Percentiles rank a stretch among this genome's conserved stretches.
Evolutionary conservation across 2,113 vertebrate genomes (phyloP).

Genomic region (Rattus rattus): DNA sequence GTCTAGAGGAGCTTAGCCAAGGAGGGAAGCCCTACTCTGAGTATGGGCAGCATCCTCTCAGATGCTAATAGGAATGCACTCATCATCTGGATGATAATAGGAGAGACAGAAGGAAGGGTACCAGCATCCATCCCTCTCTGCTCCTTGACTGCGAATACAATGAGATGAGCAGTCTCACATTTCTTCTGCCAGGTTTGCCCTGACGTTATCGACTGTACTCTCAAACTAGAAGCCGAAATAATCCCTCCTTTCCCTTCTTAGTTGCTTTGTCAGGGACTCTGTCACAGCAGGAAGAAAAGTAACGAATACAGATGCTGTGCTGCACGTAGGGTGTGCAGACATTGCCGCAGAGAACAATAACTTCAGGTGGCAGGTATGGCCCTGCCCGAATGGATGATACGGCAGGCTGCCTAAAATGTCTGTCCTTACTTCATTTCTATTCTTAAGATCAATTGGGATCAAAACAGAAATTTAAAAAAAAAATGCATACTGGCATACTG

Average conservation of each 20-base stretch:
- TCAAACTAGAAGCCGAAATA: neutral
- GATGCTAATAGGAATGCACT: too few species aligned
- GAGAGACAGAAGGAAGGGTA: neutral
- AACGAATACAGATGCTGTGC: neutral
- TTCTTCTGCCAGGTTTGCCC: neutral
- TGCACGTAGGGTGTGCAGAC: neutral
- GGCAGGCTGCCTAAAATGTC: neutral
- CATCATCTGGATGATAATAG: neutral
- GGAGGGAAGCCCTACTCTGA: neutral
- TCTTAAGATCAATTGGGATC: neutral
- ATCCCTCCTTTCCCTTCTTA: neutral
- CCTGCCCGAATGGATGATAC: neutral
- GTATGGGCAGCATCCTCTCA: neutral
- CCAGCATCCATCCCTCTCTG: neutral
- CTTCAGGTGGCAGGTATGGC: neutral
- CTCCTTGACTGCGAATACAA: neutral
- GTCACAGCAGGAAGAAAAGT: neutral
- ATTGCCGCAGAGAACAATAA: neutral
- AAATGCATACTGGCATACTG: neutral
- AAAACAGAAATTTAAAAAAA: neutral
- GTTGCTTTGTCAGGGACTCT: neutral
- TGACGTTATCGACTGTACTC: neutral
- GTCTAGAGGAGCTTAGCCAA: neutral
- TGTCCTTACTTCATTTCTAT: neutral
- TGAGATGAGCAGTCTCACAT: neutral